phyloP scores from a whole-genome alignment of 2,113 vertebrate species.

The Poicephalus gulielmi region DNA sequence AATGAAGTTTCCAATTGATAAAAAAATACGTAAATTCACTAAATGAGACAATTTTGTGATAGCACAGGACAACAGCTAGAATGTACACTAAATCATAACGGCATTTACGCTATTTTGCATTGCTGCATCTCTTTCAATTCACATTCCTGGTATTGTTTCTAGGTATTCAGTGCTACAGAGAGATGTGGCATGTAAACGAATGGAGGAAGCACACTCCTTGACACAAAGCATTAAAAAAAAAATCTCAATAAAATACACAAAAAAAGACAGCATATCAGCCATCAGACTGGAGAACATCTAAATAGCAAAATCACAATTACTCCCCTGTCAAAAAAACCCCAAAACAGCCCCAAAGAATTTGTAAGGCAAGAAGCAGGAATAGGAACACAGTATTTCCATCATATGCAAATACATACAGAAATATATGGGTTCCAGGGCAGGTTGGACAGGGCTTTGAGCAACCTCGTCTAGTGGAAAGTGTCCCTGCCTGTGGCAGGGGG shows the following conservation, averaged over 20 bases:
- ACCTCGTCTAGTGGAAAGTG: not conserved
- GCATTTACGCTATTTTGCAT: not conserved
- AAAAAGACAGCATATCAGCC: not conserved
- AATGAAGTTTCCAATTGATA: not conserved
- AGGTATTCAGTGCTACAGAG: not conserved
- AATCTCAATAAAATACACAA: not conserved
- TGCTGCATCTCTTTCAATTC: not conserved
- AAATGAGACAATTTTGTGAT: not conserved
- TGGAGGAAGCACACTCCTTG: not conserved
- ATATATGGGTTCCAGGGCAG: not conserved
- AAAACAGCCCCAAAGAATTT: not conserved
- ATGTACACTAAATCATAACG: not conserved
- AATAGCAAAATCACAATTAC: not conserved
- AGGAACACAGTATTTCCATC: not conserved
- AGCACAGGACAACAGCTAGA: not conserved
- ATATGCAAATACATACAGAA: not conserved
- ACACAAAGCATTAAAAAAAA: not conserved
- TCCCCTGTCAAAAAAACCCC: not conserved
- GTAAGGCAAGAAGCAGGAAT: not conserved
- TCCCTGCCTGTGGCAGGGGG: not conserved
- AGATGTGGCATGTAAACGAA: not conserved
- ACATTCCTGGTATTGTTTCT: not conserved
- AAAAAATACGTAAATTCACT: not conserved
- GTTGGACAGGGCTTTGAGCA: not conserved
- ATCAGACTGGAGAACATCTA: not conserved